Percentiles rank a stretch among this genome's conserved stretches.
Evolutionary conservation across 2,113 vertebrate species (phyloP).

Genomic region (Fukomys damarensis): DNA sequence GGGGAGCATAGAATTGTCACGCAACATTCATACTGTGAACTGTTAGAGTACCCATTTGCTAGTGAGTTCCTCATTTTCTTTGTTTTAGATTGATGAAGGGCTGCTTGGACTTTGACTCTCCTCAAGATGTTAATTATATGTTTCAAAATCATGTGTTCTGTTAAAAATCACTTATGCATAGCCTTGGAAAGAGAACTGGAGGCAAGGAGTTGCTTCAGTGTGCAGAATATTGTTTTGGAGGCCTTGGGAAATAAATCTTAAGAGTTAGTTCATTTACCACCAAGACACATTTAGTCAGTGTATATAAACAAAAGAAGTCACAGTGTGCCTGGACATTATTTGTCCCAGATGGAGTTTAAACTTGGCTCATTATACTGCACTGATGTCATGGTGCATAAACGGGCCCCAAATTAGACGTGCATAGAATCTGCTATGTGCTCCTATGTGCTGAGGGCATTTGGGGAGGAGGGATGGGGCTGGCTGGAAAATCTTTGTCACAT

Average conservation of each 20-base stretch:
- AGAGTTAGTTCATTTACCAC: constrained; percentile 82
- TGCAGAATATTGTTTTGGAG: constrained; percentile 77
- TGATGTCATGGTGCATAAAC: constrained; percentile 83
- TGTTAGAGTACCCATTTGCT: not conserved
- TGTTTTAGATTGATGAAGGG: constrained; percentile 69
- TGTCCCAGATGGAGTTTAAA: constrained; percentile 84
- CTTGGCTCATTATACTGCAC: constrained; percentile 75
- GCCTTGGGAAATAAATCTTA: constrained; percentile 78
- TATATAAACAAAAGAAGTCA: constrained; percentile 84
- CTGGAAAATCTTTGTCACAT: constrained; percentile 82
- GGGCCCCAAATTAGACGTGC: constrained; percentile 61
- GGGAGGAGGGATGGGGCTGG: constrained; percentile 46
- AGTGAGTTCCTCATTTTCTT: constrained; percentile 30
- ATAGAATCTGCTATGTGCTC: constrained; percentile 72
- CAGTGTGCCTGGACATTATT: constrained; percentile 77
- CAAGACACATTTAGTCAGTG: constrained; percentile 77
- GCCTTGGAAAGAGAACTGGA: constrained; percentile 69
- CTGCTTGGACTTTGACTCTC: constrained; percentile 69
- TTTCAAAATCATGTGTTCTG: constrained; percentile 75
- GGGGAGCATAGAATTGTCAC: not conserved
- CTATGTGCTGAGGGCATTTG: constrained; percentile 48
- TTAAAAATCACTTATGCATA: constrained; percentile 69
- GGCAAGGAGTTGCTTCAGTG: constrained; percentile 70
- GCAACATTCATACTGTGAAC: not conserved
- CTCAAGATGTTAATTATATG: constrained; percentile 81